A percentile compares a stretch with the other conserved stretches of the same genome.
phyloP scores from a whole-genome alignment of 37 sponge, comb jelly and placozoan species.

The Aplysina aerophoba region DNA sequence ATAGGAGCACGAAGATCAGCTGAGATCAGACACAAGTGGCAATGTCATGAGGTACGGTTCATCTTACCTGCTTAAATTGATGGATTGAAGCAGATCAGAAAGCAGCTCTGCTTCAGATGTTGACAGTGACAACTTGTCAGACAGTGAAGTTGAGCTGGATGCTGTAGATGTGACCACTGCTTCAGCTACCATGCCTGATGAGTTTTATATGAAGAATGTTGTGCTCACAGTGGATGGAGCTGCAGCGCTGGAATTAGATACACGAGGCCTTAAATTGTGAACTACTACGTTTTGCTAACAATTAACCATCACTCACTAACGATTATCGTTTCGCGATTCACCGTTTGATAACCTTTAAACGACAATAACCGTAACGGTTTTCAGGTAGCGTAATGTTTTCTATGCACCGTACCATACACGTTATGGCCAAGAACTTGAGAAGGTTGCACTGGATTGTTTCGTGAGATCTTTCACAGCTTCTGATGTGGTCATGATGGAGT shows the following conservation, averaged over 20 bases:
- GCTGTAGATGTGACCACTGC: slow-evolving; percentile 18
- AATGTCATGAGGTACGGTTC: slow-evolving; percentile 24
- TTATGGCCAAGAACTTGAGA: slow-evolving; percentile 30
- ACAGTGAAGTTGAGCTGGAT: slow-evolving; percentile 23
- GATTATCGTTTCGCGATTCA: too few species aligned
- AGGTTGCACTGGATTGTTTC: neutral
- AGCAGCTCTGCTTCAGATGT: neutral
- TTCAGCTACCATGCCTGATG: neutral
- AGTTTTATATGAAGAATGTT: slow-evolving; percentile 4
- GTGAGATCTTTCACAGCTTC: neutral
- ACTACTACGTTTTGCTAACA: too few species aligned
- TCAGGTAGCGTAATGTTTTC: too few species aligned
- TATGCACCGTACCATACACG: too few species aligned
- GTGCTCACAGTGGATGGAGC: neutral
- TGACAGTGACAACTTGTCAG: neutral
- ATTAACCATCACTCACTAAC: too few species aligned
- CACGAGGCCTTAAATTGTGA: neutral
- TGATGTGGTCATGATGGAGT: neutral
- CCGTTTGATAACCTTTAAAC: too few species aligned
- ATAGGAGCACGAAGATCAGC: slow-evolving; percentile 27
- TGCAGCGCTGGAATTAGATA: neutral
- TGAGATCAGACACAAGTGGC: slow-evolving; percentile 18
- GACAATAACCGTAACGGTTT: neutral
- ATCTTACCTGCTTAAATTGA: slow-evolving; percentile 18
- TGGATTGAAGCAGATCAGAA: neutral